Conservation (phyloP, 2,797 vertebrate genomes). For the Clarias laeviceps region DNA sequence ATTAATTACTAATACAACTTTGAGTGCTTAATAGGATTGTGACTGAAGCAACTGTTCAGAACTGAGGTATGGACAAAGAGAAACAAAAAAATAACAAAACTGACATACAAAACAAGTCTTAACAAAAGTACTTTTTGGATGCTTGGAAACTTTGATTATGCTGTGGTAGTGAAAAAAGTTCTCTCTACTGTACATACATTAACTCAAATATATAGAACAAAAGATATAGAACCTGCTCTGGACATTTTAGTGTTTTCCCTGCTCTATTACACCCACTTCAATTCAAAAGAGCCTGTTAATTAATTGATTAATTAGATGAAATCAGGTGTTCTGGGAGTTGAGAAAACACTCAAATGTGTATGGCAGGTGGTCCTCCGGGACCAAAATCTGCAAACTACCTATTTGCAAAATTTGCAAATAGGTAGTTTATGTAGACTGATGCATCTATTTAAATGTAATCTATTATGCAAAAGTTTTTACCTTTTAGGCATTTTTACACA, state of each 20-base stretch:
- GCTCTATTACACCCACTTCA: too few relatives aligned
- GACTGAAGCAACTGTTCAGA: neutral
- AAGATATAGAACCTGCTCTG: neutral
- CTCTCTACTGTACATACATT: neutral
- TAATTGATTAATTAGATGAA: too few relatives aligned
- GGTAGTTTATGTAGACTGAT: too few relatives aligned
- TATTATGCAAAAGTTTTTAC: too few relatives aligned
- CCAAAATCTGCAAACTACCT: too few relatives aligned
- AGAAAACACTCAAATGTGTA: too few relatives aligned
- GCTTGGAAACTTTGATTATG: neutral
- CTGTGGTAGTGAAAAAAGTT: neutral
- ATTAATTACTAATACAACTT: constrained; percentile 28
- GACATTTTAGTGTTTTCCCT: too few relatives aligned
- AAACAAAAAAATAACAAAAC: neutral
- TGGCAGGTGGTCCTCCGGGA: too few relatives aligned
- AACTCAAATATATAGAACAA: neutral
- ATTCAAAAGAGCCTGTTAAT: too few relatives aligned
- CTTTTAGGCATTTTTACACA: too few relatives aligned
- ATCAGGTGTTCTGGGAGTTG: too few relatives aligned
- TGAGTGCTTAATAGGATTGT: constrained; percentile 20
- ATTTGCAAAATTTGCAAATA: too few relatives aligned
- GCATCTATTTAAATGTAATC: neutral
- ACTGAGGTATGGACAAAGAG: constrained; percentile 35
- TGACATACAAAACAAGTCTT: neutral
- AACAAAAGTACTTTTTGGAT: neutral